Base-by-base conservation (phyloP, 2,113 vertebrate genomes). In the Melanocharis versteri region DNA sequence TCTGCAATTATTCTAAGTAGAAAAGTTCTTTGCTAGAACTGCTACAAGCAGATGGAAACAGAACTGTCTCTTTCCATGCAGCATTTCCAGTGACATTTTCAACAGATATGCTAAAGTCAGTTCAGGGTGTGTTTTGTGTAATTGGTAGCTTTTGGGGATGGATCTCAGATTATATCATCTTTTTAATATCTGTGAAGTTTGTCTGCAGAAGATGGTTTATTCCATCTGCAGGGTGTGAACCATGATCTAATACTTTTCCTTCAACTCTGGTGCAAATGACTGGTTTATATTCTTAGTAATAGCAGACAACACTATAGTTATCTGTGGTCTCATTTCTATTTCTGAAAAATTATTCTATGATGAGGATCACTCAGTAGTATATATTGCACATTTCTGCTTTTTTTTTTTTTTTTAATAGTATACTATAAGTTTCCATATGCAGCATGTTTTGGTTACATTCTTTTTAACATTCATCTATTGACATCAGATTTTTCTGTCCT, bases 221-320 rank as follows among this genome's bases (percentile, higher is more conserved):
- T 89, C 57, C 70, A 76, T 94, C 82, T 95, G 73, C 53, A 76
- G 83, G 48, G 73, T 89, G 81, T 94, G 80, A 93, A 57, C 65
- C 62, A 68, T 91, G 94, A 94, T 65, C 69, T 96, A 79, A 93
- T n/a, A 57, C 16, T 50, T 82, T 94, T 85, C 57, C 72, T 82
- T 65, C 61, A 72, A 66, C n/a, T 57, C 61, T 40, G 19, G 27
- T 87, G 31, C 33, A 82, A 92, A 78, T 86, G 51, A 56, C 58
- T 60, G 35, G 42, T 6, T 8, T 15, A 31, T 78, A 14, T 60
- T 78, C 17, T 15, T 26, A 54, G 28, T 73, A 90, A 83, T 5
- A 90, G 82, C 24, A 82, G 47, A 48, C 39, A 90, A 15, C 39
- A 57, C 10, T 54, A 18, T 10, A 61, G 23, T 72, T 90, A 45